phyloP scores from a whole-genome alignment of 2,113 vertebrate species.

The Butorides virescens region DNA sequence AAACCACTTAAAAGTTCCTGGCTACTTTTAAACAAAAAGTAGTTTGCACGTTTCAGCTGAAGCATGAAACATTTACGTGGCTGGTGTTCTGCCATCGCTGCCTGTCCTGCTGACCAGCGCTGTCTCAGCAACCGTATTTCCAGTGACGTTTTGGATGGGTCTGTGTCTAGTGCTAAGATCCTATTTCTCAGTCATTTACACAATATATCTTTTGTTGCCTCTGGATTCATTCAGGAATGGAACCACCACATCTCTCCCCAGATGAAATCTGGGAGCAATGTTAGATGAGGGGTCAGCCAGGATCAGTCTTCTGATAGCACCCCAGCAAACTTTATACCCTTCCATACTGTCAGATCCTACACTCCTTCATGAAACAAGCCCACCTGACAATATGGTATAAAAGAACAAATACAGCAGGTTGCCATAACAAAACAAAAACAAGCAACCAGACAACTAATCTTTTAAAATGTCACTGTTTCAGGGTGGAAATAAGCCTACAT shows the following conservation, averaged over 20 bases:
- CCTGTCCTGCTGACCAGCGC: not conserved
- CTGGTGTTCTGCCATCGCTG: not conserved
- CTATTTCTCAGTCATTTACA: not conserved
- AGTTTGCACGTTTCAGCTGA: not conserved
- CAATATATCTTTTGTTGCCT: not conserved
- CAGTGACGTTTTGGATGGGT: not conserved
- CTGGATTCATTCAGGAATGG: not conserved
- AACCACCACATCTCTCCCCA: not conserved
- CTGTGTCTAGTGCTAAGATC: not conserved
- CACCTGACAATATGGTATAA: not conserved
- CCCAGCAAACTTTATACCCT: not conserved
- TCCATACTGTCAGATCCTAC: not conserved
- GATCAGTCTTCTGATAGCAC: not conserved
- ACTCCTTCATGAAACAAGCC: not conserved
- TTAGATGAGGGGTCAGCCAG: not conserved
- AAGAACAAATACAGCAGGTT: not conserved
- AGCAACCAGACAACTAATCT: not conserved
- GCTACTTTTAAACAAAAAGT: not conserved
- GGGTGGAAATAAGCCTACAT: not conserved
- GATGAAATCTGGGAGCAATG: not conserved
- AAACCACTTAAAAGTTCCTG: not conserved
- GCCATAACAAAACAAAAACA: not conserved
- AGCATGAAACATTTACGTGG: fast-evolving
- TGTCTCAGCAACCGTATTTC: not conserved
- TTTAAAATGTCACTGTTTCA: not conserved